Conservation (phyloP, 2,888 invertebrate species). For the Plebejus argus region DNA sequence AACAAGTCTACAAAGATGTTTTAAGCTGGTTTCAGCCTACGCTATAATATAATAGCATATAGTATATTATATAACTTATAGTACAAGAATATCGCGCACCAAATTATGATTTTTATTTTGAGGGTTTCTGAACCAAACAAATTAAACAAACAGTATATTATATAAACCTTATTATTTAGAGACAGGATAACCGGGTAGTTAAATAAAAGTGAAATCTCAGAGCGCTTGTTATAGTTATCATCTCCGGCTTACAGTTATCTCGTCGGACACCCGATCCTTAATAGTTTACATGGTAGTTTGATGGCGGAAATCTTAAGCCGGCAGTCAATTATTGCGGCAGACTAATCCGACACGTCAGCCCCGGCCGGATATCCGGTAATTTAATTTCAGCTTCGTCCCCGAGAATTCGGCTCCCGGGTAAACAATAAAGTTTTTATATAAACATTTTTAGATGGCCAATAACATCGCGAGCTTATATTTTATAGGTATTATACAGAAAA, state of each 20-base stretch:
- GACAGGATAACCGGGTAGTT: background rate
- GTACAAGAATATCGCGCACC: no score
- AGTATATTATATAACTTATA: no score
- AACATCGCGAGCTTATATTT: background rate
- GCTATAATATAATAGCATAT: no score
- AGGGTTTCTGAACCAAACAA: no score
- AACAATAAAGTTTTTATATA: constrained; percentile 4
- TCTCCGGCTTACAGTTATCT: constrained; percentile 19
- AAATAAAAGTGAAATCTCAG: background rate
- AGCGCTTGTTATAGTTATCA: background rate
- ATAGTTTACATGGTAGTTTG: constrained; percentile 35
- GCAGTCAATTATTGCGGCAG: constrained; percentile 34
- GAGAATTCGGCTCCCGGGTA: background rate
- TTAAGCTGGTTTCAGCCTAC: no score
- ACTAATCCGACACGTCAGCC: constrained; percentile 32
- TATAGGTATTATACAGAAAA: background rate
- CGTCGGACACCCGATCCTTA: constrained; percentile 31
- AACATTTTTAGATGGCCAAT: constrained; percentile 1
- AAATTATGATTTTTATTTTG: no score
- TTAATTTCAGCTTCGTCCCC: constrained; percentile 8
- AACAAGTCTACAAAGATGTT: no score
- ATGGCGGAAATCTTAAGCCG: constrained; percentile 35
- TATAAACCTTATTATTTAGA: background rate
- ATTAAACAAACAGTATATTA: background rate
- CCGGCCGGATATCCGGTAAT: constrained; percentile 29